Evolutionary conservation across 2,113 vertebrate genomes (phyloP).

Genomic region (Psettodes erumei): DNA sequence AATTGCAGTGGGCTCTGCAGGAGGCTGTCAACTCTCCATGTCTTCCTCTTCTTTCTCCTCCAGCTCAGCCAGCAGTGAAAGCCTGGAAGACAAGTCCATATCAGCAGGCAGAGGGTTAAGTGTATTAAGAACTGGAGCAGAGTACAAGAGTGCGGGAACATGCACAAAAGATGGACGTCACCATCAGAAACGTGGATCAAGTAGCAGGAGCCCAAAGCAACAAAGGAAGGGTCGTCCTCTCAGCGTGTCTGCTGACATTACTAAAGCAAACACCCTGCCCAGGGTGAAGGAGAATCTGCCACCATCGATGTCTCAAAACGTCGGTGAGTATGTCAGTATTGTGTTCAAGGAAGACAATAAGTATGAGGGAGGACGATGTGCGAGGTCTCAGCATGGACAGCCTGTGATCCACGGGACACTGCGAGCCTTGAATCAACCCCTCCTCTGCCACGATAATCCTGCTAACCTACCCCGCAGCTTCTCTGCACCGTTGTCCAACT

Average conservation of each 20-base stretch:
- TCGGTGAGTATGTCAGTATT: conserved; percentile 84
- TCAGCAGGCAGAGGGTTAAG: conserved; percentile 74
- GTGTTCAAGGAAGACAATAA: conserved; percentile 72
- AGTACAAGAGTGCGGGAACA: conserved; percentile 72
- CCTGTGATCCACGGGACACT: conserved; percentile 75
- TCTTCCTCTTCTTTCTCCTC: conserved; percentile 88
- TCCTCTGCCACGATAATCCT: conserved; percentile 71
- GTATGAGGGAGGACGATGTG: conserved; percentile 39
- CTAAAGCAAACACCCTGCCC: conserved; percentile 84
- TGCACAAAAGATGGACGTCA: conserved; percentile 75
- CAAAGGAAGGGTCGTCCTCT: conserved; percentile 76
- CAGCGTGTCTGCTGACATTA: conserved; percentile 77
- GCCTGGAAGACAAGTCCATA: conserved; percentile 83
- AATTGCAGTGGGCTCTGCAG: conserved; percentile 63
- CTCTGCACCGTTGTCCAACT: conserved; percentile 81
- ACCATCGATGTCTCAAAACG: conserved; percentile 69
- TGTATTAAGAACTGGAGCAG: conserved; percentile 70
- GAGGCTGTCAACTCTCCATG: conserved; percentile 79
- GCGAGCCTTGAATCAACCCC: conserved; percentile 71
- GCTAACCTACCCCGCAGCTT: conserved; percentile 84
- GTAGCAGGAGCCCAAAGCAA: conserved; percentile 76
- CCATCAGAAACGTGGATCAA: conserved; percentile 74
- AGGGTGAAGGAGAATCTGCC: conserved; percentile 78
- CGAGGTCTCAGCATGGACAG: conserved; percentile 53
- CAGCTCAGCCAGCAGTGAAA: conserved; percentile 87